These are phyloP conservation scores for Sitobion miscanthi DNA, from an alignment of 1,140 invertebrate genomes.

Conservation along the genomic window DNA sequence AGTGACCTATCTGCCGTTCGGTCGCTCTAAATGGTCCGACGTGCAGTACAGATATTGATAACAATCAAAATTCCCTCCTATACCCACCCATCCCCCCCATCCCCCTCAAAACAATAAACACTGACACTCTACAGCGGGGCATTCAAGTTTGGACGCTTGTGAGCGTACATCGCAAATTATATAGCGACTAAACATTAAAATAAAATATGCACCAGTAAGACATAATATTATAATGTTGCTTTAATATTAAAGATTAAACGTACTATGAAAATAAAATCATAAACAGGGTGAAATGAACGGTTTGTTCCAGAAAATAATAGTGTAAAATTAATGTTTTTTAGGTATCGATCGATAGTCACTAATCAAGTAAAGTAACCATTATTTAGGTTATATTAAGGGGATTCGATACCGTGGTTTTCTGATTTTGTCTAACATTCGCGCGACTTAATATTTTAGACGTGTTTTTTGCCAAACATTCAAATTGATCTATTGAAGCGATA, in stretches of 20 bases:
- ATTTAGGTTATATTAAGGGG: no score
- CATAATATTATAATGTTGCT: no score
- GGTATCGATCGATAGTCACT: no score
- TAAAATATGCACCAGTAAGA: neutral
- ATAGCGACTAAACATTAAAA: neutral
- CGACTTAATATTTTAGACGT: no score
- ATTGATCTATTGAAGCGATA: no score
- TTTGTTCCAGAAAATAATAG: neutral
- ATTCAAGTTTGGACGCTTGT: neutral
- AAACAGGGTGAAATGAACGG: no score
- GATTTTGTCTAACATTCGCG: no score
- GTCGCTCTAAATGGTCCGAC: conserved; percentile 23
- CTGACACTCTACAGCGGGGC: neutral
- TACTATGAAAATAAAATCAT: neutral
- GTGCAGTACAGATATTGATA: conserved; percentile 16
- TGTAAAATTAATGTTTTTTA: no score
- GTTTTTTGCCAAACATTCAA: no score
- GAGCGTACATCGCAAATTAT: neutral
- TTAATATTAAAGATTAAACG: neutral
- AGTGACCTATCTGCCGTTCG: neutral
- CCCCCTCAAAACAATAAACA: neutral
- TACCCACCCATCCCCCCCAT: accelerated
- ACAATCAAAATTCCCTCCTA: neutral
- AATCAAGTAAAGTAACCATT: no score
- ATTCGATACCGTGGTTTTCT: no score